Conservation (phyloP, 2,797 vertebrate genomes). For the Manis javanica region DNA sequence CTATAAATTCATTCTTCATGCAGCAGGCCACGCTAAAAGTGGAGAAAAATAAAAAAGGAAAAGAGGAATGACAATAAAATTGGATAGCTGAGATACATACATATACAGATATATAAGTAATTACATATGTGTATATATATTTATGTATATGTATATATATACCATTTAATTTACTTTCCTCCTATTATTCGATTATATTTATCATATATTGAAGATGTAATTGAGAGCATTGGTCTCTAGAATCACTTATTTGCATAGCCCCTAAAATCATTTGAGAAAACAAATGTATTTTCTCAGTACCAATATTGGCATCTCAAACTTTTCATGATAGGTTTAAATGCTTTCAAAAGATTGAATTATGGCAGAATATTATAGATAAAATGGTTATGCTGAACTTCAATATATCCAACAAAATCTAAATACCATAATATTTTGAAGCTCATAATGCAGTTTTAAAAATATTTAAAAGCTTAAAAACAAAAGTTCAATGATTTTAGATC, state of each 20-base stretch:
- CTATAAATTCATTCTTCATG: background rate
- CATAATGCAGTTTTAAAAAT: background rate
- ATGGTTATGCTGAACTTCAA: background rate
- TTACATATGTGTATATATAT: background rate
- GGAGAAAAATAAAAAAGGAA: background rate
- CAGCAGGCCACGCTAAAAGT: background rate
- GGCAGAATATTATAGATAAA: background rate
- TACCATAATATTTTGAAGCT: background rate
- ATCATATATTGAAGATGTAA: background rate
- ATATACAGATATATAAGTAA: background rate
- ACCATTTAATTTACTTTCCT: background rate
- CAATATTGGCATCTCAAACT: background rate
- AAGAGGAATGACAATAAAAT: background rate
- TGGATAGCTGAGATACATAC: background rate
- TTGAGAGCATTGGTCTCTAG: background rate
- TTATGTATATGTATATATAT: background rate
- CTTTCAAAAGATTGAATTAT: background rate
- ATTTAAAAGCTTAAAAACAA: background rate
- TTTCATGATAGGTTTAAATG: background rate
- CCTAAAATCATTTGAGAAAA: constrained; percentile 2
- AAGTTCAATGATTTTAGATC: background rate
- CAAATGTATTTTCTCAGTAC: background rate
- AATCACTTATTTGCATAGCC: background rate
- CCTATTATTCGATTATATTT: background rate
- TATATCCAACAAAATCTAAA: background rate